Percentiles rank a stretch among this genome's conserved stretches.
These are phyloP conservation scores for Trididemnum nubilum DNA, from an alignment of 23 tunicate species.

Conservation along the genomic window DNA sequence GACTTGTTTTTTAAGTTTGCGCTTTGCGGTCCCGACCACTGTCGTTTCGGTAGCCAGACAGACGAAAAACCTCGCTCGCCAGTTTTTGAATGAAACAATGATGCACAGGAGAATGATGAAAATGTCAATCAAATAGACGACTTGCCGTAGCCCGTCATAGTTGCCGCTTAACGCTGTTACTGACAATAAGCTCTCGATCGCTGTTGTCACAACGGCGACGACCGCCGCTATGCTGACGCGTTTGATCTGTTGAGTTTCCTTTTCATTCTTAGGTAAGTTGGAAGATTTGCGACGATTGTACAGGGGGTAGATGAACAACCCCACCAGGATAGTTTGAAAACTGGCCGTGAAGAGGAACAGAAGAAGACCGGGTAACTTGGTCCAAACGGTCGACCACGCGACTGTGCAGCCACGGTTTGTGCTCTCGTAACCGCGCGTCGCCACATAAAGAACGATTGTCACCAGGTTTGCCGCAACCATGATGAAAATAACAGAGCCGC, in stretches of 20 bases:
- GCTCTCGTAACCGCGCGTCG: conserved; percentile 39
- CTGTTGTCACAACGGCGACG: conserved; percentile 36
- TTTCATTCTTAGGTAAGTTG: not conserved
- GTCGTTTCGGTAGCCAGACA: not conserved
- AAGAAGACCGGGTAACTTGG: conserved; percentile 60
- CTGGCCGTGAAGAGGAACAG: conserved; percentile 39
- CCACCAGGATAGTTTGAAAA: conserved; percentile 72
- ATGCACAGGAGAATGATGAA: conserved; percentile 34
- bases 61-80: conserved; percentile 50
- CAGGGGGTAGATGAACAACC: conserved; percentile 61
- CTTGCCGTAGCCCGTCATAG: conserved; percentile 43
- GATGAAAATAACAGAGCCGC: conserved; percentile 48
- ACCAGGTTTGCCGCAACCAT: conserved; percentile 52
- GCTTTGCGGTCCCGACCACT: conserved; percentile 46
- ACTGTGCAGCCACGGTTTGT: conserved; percentile 50
- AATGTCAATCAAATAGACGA: conserved; percentile 56
- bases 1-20: too few species aligned
- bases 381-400: conserved; percentile 30
- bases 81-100: conserved; percentile 53
- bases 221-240: conserved; percentile 47
- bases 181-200: conserved; percentile 17
- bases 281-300: conserved; percentile 22
- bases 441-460: conserved; percentile 47
- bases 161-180: conserved; percentile 34
- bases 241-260: conserved; percentile 28